A percentile compares a stretch with the other conserved stretches of the same genome.
Conservation (phyloP, 2,797 vertebrate species). For the Gouania willdenowi region DNA sequence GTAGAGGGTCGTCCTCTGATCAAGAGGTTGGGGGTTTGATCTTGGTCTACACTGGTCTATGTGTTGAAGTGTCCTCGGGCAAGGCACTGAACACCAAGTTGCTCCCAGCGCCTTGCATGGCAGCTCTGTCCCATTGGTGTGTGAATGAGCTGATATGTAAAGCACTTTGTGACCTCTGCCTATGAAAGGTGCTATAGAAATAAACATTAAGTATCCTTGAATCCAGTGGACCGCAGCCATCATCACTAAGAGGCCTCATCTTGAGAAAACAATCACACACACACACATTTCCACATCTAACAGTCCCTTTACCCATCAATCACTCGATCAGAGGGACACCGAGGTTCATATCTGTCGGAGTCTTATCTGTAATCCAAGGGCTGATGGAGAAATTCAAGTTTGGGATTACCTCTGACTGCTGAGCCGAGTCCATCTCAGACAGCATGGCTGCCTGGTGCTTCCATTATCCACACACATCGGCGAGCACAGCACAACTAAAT, state of each 20-base stretch:
- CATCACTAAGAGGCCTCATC: constrained; percentile 30
- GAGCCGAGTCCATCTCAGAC: constrained; percentile 57
- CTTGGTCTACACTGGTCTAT: no score
- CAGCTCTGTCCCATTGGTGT: no score
- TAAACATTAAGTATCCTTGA: constrained; percentile 3
- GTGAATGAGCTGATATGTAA: no score
- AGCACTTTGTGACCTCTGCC: no score
- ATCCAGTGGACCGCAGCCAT: constrained; percentile 10
- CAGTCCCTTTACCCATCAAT: constrained; percentile 67
- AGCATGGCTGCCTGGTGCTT: constrained; percentile 22
- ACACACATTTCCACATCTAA: constrained; percentile 49
- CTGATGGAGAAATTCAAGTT: constrained; percentile 73
- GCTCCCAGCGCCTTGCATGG: no score
- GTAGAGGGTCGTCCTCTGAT: no score
- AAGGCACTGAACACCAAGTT: no score
- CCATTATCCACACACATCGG: constrained; percentile 43
- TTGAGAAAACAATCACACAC: constrained; percentile 33
- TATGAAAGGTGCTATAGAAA: no score
- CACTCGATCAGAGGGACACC: constrained; percentile 37
- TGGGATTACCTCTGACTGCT: constrained; percentile 71
- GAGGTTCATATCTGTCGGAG: constrained; percentile 56
- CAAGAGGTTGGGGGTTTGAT: no score
- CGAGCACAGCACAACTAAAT: constrained; percentile 22
- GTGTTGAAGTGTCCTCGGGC: no score
- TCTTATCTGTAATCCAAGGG: constrained; percentile 74